Evolutionary conservation across 2,888 invertebrate genomes (phyloP).

Genomic region (Drosophila limbata): DNA sequence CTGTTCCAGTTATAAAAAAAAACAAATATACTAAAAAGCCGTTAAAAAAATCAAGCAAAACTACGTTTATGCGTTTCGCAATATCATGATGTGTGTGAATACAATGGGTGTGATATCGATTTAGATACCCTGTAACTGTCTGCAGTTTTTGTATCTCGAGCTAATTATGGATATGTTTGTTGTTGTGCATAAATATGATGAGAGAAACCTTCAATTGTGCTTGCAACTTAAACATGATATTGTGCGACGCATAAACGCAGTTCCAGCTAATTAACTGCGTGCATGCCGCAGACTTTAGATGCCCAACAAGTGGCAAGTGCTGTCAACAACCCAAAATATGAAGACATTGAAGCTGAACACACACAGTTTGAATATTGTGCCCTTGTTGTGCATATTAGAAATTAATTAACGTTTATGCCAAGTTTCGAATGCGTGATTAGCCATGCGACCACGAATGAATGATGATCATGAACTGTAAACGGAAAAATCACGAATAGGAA

Average conservation of each 20-base stretch:
- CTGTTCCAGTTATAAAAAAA: conserved; percentile 14
- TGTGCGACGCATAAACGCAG: conserved; percentile 38
- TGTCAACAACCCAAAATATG: neutral
- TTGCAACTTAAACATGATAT: conserved; percentile 29
- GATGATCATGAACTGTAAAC: conserved; percentile 15
- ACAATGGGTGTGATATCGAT: conserved; percentile 3
- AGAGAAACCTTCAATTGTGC: conserved; percentile 51
- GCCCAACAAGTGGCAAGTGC: conserved; percentile 51
- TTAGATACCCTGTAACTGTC: conserved; percentile 17
- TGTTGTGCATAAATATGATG: conserved; percentile 30
- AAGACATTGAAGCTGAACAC: conserved; percentile 18
- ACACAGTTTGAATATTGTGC: conserved; percentile 33
- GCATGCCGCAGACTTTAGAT: conserved; percentile 56
- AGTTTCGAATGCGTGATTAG: conserved; percentile 38
- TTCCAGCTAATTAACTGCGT: conserved; percentile 47
- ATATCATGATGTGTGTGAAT: conserved; percentile 31
- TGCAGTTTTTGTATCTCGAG: conserved; percentile 20
- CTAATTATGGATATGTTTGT: conserved; percentile 47
- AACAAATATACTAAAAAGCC: conserved; percentile 23
- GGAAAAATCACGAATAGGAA: conserved; percentile 48
- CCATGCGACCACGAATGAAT: conserved; percentile 12
- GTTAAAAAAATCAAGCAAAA: conserved; percentile 6
- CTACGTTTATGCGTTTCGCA: conserved; percentile 30
- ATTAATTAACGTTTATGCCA: conserved; percentile 50
- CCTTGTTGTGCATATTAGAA: conserved; percentile 47